Conservation (phyloP, 2,113 vertebrate genomes). For the Paramormyrops kingsleyae region DNA sequence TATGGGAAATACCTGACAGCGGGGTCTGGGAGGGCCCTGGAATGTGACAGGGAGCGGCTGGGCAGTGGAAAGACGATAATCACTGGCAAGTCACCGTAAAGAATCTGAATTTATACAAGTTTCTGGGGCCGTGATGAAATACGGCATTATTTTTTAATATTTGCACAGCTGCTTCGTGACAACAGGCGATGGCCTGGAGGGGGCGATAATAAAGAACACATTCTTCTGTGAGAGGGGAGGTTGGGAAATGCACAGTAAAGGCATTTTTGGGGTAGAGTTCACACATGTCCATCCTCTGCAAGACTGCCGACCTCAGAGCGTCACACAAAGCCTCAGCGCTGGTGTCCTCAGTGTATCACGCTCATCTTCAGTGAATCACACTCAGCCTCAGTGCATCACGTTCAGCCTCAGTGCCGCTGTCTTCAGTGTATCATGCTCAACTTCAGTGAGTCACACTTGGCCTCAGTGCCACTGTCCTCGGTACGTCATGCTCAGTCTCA, state of each 20-base stretch:
- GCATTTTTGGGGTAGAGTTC: neutral
- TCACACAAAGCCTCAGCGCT: neutral
- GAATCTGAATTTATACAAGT: neutral
- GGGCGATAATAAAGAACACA: neutral
- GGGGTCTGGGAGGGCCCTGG: neutral
- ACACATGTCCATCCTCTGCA: neutral
- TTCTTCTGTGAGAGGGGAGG: neutral
- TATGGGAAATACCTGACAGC: neutral
- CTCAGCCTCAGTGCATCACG: too few relatives aligned
- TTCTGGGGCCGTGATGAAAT: neutral
- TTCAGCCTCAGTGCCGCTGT: too few relatives aligned
- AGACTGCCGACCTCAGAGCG: neutral
- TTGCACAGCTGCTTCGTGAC: constrained; percentile 2
- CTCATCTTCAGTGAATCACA: neutral
- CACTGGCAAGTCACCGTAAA: neutral
- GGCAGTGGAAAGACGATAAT: neutral
- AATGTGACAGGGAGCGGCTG: too few relatives aligned
- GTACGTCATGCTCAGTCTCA: neutral
- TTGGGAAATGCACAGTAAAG: neutral
- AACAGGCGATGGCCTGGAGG: neutral
- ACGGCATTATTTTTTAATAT: neutral
- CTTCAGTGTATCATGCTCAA: too few relatives aligned
- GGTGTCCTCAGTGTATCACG: neutral
- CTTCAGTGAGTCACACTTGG: neutral
- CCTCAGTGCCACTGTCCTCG: neutral